Base-by-base conservation (phyloP, 2,797 vertebrate genomes). In the Sebastolobus alascanus region DNA sequence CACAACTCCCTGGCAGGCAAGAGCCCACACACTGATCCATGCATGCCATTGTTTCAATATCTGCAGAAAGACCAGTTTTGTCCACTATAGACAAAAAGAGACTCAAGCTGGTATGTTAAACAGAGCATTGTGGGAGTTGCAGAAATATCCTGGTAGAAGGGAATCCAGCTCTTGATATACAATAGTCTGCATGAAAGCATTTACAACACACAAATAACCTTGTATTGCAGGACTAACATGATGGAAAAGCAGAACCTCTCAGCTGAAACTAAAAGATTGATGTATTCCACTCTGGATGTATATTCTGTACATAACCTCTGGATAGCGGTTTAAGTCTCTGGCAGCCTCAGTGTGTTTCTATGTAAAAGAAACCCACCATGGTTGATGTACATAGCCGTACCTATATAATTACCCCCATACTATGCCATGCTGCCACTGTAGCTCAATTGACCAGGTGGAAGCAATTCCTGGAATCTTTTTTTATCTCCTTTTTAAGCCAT, bases 381-480 rank as follows among this genome's bases (percentile, higher is more conserved):
- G 85, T 89, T 79, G 74, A 81, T 72, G 79, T 83, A 80, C 79
- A 74, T 16, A 80, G 77, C 71, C 80, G 37, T 89, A 90, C 90
- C 80, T 92, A 87, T 84, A 80, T 87, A 89, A 93, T 93, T 92
- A 91, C 60, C 79, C 59, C 78, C 59, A 76, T 73, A 54, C 77
- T 87, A 81, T 74, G 5, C 70, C 80, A 65, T 81, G 68, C 58
- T 75, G 67, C 66, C 75, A 82, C 81, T 71, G 46, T 59, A 79
- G 77, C 85, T 85, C 65, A 75, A 87, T 40, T 52, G 68, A 73
- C 90, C 88, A 91, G 88, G 95, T 93, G 92, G 94, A 95, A 94
- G 84, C 89, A 88, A 91, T 94, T 94, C 84, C 83, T 89, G 75
- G 73, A 91, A 82, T 50, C 71, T 84, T 92, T 92, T 90, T 90